Percentiles rank a stretch among this genome's conserved stretches.
Evolutionary conservation across 1,140 invertebrate genomes (phyloP).

Genomic region (Brachionus rubens): DNA sequence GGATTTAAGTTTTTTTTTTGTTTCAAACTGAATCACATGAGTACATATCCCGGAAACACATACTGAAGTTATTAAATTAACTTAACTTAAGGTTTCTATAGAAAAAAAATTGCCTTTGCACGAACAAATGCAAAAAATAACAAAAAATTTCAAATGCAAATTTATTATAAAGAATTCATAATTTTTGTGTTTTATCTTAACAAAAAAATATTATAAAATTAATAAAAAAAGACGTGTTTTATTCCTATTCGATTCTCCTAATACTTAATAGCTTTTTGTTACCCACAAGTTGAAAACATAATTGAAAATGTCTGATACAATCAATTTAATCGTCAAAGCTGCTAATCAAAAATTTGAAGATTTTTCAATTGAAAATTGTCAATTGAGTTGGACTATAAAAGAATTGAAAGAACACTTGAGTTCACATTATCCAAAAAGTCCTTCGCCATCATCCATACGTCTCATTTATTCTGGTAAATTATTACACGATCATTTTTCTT

Average conservation of each 20-base stretch:
- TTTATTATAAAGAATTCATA: too few relatives aligned
- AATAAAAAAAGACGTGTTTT: conserved; percentile 32
- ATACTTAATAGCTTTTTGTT: too few relatives aligned
- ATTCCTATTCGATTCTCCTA: background rate
- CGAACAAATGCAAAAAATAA: too few relatives aligned
- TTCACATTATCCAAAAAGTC: conserved; percentile 26
- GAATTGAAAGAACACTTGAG: conserved; percentile 22
- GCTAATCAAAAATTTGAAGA: conserved; percentile 43
- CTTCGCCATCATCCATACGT: background rate
- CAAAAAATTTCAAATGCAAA: too few relatives aligned
- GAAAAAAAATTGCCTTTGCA: too few relatives aligned
- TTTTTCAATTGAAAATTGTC: background rate
- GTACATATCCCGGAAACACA: too few relatives aligned
- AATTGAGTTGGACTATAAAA: conserved; percentile 27
- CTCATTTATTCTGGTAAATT: conserved; percentile 37
- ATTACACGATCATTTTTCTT: conserved; percentile 7
- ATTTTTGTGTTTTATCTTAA: background rate
- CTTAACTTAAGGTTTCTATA: too few relatives aligned
- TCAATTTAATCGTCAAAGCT: conserved; percentile 14
- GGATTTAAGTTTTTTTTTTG: too few relatives aligned
- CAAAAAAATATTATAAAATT: background rate
- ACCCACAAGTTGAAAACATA: too few relatives aligned
- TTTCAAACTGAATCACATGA: too few relatives aligned
- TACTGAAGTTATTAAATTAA: too few relatives aligned
- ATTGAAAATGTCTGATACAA: too few relatives aligned